Evolutionary conservation across 2,888 invertebrate genomes (phyloP), one percentile per base, ranked within the genome.

Genomic region (Conistra vaccinii): DNA sequence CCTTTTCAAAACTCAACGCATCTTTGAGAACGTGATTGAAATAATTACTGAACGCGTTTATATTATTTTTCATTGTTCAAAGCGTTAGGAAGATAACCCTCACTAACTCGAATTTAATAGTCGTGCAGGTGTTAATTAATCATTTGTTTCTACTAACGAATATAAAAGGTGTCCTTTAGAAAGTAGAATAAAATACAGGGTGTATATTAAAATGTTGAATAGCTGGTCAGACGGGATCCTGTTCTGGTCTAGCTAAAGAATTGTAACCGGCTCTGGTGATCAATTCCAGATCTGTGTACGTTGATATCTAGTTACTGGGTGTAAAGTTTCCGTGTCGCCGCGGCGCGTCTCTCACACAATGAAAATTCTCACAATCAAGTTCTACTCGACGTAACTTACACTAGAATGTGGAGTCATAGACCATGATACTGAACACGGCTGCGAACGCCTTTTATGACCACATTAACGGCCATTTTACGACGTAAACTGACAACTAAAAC

Each of bases 261-360:
- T 80, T 83, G 86, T 81, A 90, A 90, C 92, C 91, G 90, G 90
- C 89, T 89, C 76, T 80, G 78, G 78, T 90, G 89, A 92, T 91
- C 91, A 90, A 90, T 91, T 91, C 91, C 92, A 90, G 92, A 91
- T 91, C 90, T 89, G 81, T 74, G 81, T 84, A 83, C 78, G 73
- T 83, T 81, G 80, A 87, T 93, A 90, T 94, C 91, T 89, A 80
- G 92, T 95, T 95, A 91, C 94, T 80, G 87, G 90, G 94, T 95
- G 89, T 95, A 89, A 85, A 85, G 93, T 95, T 94, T 91, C 95
- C 91, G 89, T 90, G 92, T 86, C 92, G 85, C 85, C 58, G 65
- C 88, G 85, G 87, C 88, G 90, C 84, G 88, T 84, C 84, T 74
- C 80, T 80, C 87, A 79, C 87, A 84, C 93, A 94, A 94, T 92